A percentile compares a stretch with the other conserved stretches of the same genome.
Evolutionary conservation across 2,888 invertebrate genomes (phyloP).

Genomic region (Meiosimyza platycephala): DNA sequence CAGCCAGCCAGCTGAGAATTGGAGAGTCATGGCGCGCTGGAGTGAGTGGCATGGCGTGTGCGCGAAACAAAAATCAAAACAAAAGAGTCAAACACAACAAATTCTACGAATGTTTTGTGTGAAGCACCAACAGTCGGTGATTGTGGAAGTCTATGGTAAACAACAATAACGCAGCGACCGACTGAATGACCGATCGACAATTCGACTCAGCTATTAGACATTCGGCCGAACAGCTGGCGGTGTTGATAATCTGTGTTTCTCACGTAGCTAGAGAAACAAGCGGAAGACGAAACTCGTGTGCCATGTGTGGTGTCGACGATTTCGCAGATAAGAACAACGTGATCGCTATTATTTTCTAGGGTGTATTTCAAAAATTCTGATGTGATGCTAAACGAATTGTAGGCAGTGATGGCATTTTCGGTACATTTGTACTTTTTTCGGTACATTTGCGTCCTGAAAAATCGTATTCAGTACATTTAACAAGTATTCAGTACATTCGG

Average conservation of each 20-base stretch:
- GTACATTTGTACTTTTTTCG: too few relatives aligned
- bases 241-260: too few relatives aligned
- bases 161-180: slow-evolving; percentile 1
- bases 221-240: too few relatives aligned
- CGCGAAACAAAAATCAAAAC: slow-evolving; percentile 58
- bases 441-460: too few relatives aligned
- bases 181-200: too few relatives aligned
- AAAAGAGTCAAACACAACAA: slow-evolving; percentile 44
- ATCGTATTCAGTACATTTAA: too few relatives aligned
- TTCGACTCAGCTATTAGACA: too few relatives aligned
- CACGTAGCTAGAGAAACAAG: neutral
- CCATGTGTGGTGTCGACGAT: slow-evolving; percentile 10
- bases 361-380: too few relatives aligned
- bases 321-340: neutral
- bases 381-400: too few relatives aligned
- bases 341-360: neutral
- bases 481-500: too few relatives aligned
- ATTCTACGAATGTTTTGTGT: neutral
- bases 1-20: slow-evolving; percentile 5
- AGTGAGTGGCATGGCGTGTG: slow-evolving; percentile 33
- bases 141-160: neutral
- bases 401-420: too few relatives aligned
- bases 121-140: slow-evolving; percentile 1
- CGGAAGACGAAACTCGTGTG: neutral
- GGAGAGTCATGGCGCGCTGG: slow-evolving; percentile 4